Base-by-base conservation (phyloP, 2,797 vertebrate species). In the Cichlasoma orientale region DNA sequence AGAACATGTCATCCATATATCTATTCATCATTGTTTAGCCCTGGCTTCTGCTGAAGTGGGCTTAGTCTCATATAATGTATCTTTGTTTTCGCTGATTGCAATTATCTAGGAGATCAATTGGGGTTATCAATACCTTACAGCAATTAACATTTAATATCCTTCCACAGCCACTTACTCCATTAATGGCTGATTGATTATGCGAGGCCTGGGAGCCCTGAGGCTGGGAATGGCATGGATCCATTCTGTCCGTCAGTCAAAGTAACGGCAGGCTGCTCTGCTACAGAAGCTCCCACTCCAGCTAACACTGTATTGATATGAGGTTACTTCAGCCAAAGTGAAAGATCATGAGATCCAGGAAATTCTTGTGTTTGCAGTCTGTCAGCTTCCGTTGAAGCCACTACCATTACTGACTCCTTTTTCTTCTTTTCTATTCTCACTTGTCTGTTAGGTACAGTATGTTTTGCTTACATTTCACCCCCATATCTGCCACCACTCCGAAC, bases 81-180 rank as follows among this genome's bases (percentile, higher is more conserved):
- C 93, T 95, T 92, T 95, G 93, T 95, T 95, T 95, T 93, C 89
- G 87, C 94, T 92, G 90, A 94, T 95, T 94, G 93, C 92, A 95
- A 94, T 95, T 95, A 94, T 93, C 91, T 78, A 38, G 80, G 63
- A 85, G 92, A 95, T 96, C 94, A 94, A 95, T 95, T 85, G 73
- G 56, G 80, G 89, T 90, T 94, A 94, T 96, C 94, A 87, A 96
- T 96, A 95, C 91, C 93, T 93, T 94, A 94, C 94, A 95, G 94
- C 95, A 95, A 96, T 96, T 96, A 95, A 95, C 95, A 96, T 96
- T 95, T 95, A 95, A 96, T 96, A 96, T 95, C 95, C 93, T 93
- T 95, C 92, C 94, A 94, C 93, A 95, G 93, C 94, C 94, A 95
- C 94, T 95, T 96, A 95, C 92, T 95, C 94, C 94, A 95, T 95